These are phyloP conservation scores for Lamellibrachia satsuma DNA, from an alignment of 2,888 invertebrate genomes.

Conservation along the genomic window DNA sequence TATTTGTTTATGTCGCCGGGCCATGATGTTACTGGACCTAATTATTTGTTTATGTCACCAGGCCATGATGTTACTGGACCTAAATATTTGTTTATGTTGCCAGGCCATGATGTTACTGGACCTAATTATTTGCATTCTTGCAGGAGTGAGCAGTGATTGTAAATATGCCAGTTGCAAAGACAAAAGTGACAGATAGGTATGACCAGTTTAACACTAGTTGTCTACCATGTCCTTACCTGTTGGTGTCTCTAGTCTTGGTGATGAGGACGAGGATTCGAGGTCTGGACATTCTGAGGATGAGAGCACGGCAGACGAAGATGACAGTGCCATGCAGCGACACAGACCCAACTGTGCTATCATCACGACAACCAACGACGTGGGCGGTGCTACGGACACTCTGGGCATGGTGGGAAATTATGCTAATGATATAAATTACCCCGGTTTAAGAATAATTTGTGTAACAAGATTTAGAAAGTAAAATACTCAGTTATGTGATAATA, in stretches of 20 bases:
- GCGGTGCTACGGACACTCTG: neutral
- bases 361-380: neutral
- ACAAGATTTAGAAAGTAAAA: too few species aligned
- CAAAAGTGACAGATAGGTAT: too few species aligned
- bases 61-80: too few species aligned
- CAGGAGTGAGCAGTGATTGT: too few species aligned
- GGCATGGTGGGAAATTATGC: neutral
- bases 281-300: conserved; percentile 28
- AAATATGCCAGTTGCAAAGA: too few species aligned
- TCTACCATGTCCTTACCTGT: neutral
- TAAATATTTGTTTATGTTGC: too few species aligned
- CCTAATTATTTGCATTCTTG: too few species aligned
- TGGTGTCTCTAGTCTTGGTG: conserved; percentile 41
- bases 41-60: too few species aligned
- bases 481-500: too few species aligned
- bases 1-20: too few species aligned
- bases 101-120: too few species aligned
- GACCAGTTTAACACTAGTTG: neutral
- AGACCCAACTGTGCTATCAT: neutral
- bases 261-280: conserved; percentile 42
- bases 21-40: too few species aligned
- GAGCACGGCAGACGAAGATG: conserved; percentile 29
- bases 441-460: neutral
- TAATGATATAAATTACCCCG: neutral
- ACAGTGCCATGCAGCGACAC: conserved; percentile 14